Percentiles rank a stretch among this genome's conserved stretches.
Conservation (phyloP, 64 coral and sea anemone species). For the Actinia tenebrosa region DNA sequence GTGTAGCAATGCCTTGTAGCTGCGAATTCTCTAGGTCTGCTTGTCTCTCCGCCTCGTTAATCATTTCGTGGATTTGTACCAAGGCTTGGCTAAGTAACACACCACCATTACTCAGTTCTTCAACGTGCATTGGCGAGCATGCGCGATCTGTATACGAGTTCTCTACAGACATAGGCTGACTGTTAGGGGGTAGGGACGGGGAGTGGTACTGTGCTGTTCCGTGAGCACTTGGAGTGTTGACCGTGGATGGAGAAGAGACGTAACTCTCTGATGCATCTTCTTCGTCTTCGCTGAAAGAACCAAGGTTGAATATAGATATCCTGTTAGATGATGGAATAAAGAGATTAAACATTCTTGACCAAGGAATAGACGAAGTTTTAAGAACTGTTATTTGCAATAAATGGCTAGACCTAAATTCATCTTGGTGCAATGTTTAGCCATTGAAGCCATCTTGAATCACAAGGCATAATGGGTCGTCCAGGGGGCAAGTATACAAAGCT, state of each 20-base stretch:
- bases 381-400: too few relatives aligned
- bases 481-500: too few relatives aligned
- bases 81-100: constrained; percentile 67
- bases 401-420: too few relatives aligned
- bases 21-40: constrained; percentile 51
- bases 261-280: neutral
- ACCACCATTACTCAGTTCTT: constrained; percentile 33
- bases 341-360: too few relatives aligned
- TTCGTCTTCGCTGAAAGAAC: neutral
- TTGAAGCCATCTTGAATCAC: too few relatives aligned
- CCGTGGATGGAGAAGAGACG: neutral
- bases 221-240: neutral
- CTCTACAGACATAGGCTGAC: constrained; percentile 26
- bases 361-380: too few relatives aligned
- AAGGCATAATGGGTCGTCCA: too few relatives aligned
- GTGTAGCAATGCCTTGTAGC: constrained; percentile 22
- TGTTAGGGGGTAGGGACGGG: constrained; percentile 10
- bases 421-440: too few relatives aligned
- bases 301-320: neutral
- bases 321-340: too few relatives aligned
- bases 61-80: constrained; percentile 84
- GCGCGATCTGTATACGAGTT: constrained; percentile 24
- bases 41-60: constrained; percentile 87
- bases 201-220: neutral
- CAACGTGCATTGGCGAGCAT: constrained; percentile 26